A percentile compares a stretch with the other conserved stretches of the same genome.
Evolutionary conservation across 2,797 vertebrate genomes (phyloP).

Genomic region (Coreius guichenoti): DNA sequence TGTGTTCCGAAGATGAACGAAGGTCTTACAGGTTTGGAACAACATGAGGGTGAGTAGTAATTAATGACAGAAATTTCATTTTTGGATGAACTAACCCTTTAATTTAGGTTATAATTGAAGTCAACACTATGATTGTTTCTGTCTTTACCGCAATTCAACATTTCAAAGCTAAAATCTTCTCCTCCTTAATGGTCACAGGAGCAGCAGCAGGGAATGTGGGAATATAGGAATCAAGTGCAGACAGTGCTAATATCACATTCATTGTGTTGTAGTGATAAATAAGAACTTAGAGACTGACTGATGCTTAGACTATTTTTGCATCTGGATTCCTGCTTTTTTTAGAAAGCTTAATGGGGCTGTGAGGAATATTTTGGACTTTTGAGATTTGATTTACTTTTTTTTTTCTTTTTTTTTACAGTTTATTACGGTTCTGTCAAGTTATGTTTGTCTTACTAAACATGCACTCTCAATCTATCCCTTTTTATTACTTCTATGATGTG

Average conservation of each 20-base stretch:
- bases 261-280: background rate
- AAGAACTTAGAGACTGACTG: slow-evolving; percentile 4
- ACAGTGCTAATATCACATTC: slow-evolving; percentile 1
- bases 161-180: background rate
- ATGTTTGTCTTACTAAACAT: background rate
- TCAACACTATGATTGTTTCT: slow-evolving; percentile 16
- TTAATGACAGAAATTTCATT: no score
- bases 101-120: slow-evolving; percentile 36
- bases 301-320: background rate
- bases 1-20: no score
- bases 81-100: no score
- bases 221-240: background rate
- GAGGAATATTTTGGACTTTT: background rate
- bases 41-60: no score
- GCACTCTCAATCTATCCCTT: background rate
- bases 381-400: slow-evolving; percentile 14
- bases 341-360: background rate
- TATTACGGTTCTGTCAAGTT: background rate
- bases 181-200: background rate
- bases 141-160: background rate
- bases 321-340: slow-evolving; percentile 7
- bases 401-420: background rate
- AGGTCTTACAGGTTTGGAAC: no score
- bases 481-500: background rate
- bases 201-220: background rate